A percentile compares a stretch with the other conserved stretches of the same genome.
Evolutionary conservation across 2,888 invertebrate genomes (phyloP).

Genomic region (Chrysolina haemoptera): DNA sequence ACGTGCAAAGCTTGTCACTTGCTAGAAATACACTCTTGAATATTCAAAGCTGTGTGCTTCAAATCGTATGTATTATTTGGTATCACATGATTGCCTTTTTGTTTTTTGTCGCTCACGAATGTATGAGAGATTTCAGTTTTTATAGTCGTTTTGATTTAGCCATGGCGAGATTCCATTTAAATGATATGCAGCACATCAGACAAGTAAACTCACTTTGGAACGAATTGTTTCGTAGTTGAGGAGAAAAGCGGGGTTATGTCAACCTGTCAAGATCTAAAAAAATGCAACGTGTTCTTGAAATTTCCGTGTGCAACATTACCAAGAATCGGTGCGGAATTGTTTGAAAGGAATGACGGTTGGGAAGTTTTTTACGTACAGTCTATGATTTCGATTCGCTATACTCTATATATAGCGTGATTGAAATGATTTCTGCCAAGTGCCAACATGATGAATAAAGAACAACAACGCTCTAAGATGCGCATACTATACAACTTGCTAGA

Average conservation of each 20-base stretch:
- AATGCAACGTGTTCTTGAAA: no score
- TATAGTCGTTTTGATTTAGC: slow-evolving; percentile 17
- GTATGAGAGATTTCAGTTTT: slow-evolving; percentile 20
- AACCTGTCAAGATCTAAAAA: background rate
- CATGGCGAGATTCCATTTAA: slow-evolving; percentile 14
- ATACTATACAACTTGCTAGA: no score
- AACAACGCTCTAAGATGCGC: no score
- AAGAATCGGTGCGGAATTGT: no score
- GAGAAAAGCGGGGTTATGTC: background rate
- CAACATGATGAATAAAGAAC: no score
- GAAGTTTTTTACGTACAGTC: no score
- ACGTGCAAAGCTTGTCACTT: slow-evolving; percentile 65
- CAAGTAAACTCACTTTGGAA: slow-evolving; percentile 10
- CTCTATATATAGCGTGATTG: no score
- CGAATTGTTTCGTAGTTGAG: slow-evolving; percentile 18
- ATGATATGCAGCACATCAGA: slow-evolving; percentile 13
- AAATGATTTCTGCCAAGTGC: no score
- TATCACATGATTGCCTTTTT: slow-evolving; percentile 52
- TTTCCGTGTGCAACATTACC: no score
- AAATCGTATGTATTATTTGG: slow-evolving; percentile 55
- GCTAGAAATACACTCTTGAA: slow-evolving; percentile 61
- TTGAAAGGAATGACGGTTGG: no score
- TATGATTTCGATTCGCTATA: no score
- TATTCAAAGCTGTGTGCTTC: slow-evolving; percentile 53
- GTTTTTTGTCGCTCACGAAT: slow-evolving; percentile 29